A percentile compares a stretch with the other conserved stretches of the same genome.
Conservation (phyloP, 2,888 invertebrate genomes). For the Opisthograptis luteolata region DNA sequence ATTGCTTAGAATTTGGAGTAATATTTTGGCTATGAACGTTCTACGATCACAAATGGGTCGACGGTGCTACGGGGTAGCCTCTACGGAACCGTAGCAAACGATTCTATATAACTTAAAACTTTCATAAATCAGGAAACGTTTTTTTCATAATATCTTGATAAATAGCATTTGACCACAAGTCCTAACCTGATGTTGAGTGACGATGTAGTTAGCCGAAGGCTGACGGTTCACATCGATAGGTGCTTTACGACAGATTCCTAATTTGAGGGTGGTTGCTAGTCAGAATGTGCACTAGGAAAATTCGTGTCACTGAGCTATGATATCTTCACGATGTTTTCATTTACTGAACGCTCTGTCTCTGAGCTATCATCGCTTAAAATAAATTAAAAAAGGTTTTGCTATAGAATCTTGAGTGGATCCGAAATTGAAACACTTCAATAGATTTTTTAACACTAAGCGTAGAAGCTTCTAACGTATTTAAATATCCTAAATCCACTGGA, state of each 20-base stretch:
- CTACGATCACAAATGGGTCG: slow-evolving; percentile 20
- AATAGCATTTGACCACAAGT: too few species aligned
- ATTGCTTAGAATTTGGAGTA: not conserved
- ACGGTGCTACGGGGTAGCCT: slow-evolving; percentile 10
- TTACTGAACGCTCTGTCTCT: too few species aligned
- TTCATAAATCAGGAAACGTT: slow-evolving; percentile 15
- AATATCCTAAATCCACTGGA: slow-evolving; percentile 49
- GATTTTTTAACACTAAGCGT: slow-evolving; percentile 31
- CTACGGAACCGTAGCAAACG: slow-evolving; percentile 17
- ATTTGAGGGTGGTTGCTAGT: too few species aligned
- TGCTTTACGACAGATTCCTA: too few species aligned
- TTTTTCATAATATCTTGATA: slow-evolving; percentile 17
- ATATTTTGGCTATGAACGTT: slow-evolving; percentile 10
- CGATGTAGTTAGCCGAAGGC: too few species aligned
- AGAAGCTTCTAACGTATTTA: slow-evolving; percentile 42
- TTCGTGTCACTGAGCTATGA: too few species aligned
- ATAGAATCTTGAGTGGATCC: slow-evolving; percentile 2
- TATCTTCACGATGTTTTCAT: too few species aligned
- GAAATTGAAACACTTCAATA: slow-evolving; percentile 22
- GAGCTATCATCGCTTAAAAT: too few species aligned
- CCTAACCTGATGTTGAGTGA: too few species aligned
- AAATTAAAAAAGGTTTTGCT: too few species aligned
- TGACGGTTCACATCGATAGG: too few species aligned
- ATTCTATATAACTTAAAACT: slow-evolving; percentile 20
- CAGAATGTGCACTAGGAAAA: too few species aligned